Base-by-base conservation (phyloP, 2,797 vertebrate species). In the Aphelocoma californica region DNA sequence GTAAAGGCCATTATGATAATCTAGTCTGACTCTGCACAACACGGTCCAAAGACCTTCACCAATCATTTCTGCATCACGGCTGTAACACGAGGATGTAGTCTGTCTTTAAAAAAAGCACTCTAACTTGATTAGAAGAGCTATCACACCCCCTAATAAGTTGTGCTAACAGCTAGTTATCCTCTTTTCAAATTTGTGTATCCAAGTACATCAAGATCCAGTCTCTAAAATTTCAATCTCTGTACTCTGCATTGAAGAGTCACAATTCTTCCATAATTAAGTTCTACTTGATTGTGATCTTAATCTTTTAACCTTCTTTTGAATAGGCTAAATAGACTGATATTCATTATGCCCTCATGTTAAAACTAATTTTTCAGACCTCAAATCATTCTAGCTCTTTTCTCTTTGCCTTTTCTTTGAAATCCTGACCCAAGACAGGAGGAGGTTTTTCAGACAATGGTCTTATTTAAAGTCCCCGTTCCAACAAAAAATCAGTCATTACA, bases 1-100 rank as follows among this genome's bases (percentile, higher is more conserved):
- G 38, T 42, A 91, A 86, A 97, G 62, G 45, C 36, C n/a, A 74
- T 90, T 88, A 86, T 70, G 40, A 73, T 73, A 81, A 95, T 88
- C 40, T 60, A n/a, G 31, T 56, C 73, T 88, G 80, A 90, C 66
- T 93, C 74, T 73, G 82, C 14, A 53, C 61, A 72, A 36, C 77
- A 81, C 12, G 7, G 66, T 75, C 31, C 56, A 86, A 75, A 91
- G 66, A 66, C 42, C 66, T 88, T 84, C 89, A 83, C 66, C 66
- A 53, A 45, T 75, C 40, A 66, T 88, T 93, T 92, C 70, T 94
- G 54, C 50, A 92, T 56, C 80, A 72, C 60, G 28, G 58, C 81
- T 54, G 34, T 47, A 83, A 92, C 7, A 60, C 11, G 67, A 86
- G 84, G 40, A 25, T 90, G 25, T 53, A 86, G 75, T 62, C 56